These are phyloP conservation scores for Cacatua alba DNA, from an alignment of 2,113 vertebrate species.

Conservation along the genomic window DNA sequence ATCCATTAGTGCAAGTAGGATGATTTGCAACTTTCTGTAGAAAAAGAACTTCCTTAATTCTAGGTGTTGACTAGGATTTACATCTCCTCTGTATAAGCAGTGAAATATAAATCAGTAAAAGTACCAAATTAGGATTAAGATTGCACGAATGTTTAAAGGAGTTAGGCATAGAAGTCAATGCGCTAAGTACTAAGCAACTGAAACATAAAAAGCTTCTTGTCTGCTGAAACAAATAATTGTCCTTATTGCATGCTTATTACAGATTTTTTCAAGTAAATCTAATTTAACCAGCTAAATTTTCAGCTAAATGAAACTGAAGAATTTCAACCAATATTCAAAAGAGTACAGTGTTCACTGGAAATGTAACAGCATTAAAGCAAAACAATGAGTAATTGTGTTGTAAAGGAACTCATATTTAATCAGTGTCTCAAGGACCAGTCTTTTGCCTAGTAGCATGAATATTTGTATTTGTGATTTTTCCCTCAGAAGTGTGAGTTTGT, in stretches of 20 bases:
- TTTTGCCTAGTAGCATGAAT: background rate
- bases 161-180: background rate
- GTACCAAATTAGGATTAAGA: background rate
- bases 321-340: background rate
- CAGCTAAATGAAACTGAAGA: background rate
- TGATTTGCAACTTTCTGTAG: background rate
- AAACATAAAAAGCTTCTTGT: background rate
- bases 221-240: background rate
- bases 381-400: fast-evolving
- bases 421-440: background rate
- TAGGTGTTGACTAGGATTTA: background rate
- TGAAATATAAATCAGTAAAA: background rate
- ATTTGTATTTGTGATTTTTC: background rate
- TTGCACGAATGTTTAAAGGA: background rate
- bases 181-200: background rate
- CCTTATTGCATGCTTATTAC: background rate
- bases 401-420: background rate
- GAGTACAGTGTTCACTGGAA: background rate
- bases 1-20: background rate
- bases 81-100: background rate
- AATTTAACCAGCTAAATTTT: background rate
- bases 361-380: background rate
- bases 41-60: background rate
- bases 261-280: background rate
- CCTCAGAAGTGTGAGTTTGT: background rate